Percentiles rank a stretch among this genome's conserved stretches.
phyloP scores from a whole-genome alignment of 2,797 vertebrate genomes.

The Darevskia mixta region DNA sequence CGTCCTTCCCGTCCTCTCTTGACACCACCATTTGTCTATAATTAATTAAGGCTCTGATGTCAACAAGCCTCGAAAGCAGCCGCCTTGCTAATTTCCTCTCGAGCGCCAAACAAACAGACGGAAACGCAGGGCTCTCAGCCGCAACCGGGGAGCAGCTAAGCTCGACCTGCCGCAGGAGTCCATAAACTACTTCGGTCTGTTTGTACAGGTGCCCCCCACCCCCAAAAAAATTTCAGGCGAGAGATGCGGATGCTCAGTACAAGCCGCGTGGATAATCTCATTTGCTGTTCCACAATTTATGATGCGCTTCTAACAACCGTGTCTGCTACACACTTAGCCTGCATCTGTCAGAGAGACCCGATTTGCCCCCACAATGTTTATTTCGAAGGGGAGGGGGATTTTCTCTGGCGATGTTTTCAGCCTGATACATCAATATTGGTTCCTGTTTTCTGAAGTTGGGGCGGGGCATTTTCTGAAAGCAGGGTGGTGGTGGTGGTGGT shows the following conservation, averaged over 20 bases:
- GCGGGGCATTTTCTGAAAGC: too few species aligned
- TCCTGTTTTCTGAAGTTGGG: not conserved
- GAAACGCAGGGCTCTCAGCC: not conserved
- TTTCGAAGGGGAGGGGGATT: not conserved
- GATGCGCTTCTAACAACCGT: too few species aligned
- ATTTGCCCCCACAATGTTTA: not conserved
- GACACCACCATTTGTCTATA: not conserved
- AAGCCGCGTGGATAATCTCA: not conserved
- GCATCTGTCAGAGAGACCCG: not conserved
- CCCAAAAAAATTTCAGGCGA: not conserved
- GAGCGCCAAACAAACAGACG: not conserved
- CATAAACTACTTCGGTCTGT: not conserved
- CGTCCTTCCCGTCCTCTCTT: not conserved
- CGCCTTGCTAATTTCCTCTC: not conserved
- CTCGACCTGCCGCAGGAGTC: not conserved
- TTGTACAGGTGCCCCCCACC: not conserved
- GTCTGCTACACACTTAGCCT: not conserved
- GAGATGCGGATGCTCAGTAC: not conserved
- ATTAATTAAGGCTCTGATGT: not conserved
- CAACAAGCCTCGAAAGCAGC: not conserved
- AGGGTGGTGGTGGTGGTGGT: too few species aligned
- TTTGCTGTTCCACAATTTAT: not conserved
- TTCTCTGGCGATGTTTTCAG: not conserved
- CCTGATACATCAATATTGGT: not conserved
- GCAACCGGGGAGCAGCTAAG: not conserved